These are phyloP conservation scores for Drosophila ogumai DNA, from an alignment of 1,140 invertebrate genomes.

Conservation along the genomic window DNA sequence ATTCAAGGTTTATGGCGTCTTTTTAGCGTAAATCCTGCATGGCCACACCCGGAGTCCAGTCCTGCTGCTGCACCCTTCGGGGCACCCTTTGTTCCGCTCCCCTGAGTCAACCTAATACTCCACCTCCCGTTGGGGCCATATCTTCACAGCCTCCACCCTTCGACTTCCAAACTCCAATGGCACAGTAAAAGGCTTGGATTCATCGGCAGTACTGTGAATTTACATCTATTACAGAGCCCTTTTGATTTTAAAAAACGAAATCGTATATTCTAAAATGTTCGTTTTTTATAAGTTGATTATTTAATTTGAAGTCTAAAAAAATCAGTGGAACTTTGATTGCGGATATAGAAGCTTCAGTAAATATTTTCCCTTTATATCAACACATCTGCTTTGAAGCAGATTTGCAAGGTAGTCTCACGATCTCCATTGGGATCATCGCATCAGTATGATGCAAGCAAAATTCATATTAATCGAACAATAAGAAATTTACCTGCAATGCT, in stretches of 20 bases:
- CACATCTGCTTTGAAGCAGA: not conserved
- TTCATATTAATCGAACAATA: constrained; percentile 1
- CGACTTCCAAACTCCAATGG: not conserved
- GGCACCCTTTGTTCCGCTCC: constrained; percentile 2
- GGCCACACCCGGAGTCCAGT: constrained; percentile 39
- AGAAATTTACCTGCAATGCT: not conserved
- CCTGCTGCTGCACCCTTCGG: constrained; percentile 41
- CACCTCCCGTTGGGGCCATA: constrained; percentile 25
- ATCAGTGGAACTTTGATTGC: not conserved
- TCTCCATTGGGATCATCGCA: not conserved
- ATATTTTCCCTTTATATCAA: not conserved
- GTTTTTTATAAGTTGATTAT: not conserved
- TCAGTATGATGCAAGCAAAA: not conserved
- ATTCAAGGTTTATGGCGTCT: constrained; percentile 81
- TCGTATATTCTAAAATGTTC: not conserved
- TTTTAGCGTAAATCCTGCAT: constrained; percentile 80
- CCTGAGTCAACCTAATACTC: constrained; percentile 1
- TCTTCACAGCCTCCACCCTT: constrained; percentile 35
- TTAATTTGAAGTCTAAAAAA: not conserved
- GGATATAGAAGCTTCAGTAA: not conserved
- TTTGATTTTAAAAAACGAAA: not conserved
- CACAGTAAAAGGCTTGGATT: not conserved
- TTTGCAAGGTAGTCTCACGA: not conserved
- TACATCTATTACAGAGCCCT: not conserved
- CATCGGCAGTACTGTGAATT: constrained; percentile 31